Evolutionary conservation across 2,113 vertebrate species (phyloP), one percentile per base, ranked within the genome.

Genomic region (Motacilla alba): DNA sequence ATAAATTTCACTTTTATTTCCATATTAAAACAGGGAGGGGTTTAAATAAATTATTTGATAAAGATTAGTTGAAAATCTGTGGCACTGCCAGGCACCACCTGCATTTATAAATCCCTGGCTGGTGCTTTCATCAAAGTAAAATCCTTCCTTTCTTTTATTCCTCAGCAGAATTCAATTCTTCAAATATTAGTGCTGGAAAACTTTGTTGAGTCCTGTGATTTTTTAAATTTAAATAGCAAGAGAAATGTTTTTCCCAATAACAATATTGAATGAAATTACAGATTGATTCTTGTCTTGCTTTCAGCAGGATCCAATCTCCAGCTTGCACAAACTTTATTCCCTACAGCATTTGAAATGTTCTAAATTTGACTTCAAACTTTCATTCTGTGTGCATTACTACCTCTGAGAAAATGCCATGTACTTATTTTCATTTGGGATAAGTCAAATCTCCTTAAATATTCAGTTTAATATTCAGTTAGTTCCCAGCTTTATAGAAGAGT

Each of bases 391-490:
- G n/a, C 41, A 23, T 28, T 13, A 68, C 6, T 20, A 60, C 10
- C 33, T 73, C 18, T 58, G n/a, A 82, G 60, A 78, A 93, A 77
- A 87, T 6, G 3, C 33, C 43, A 39, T 6, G 7, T 14, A 44
- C 14, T 66, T 73, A 5, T 75, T 89, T 84, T 22, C 41, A 63
- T 74, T 11, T 67, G 10, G 27, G 21, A 13, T 39, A 80, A 66
- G 8, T 22, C 14, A 75, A 94, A 68, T n/a, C 33, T 30, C 78
- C 28, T 72, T 72, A 28, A 80, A 41, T 3, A 1, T 69, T 52
- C 37, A 44, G 22, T 31, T 52, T 31, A 44, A 46, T 0, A 0
- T 37, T 75, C 50, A 43, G 1, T 7, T 37, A 2, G 2, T 27
- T 59, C 60, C 28, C n/a, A 52, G 72, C 39, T 26, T 44, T 55